A percentile compares a stretch with the other conserved stretches of the same genome.
Conservation (phyloP, 64 coral and sea anemone genomes). For the Montipora sp. region DNA sequence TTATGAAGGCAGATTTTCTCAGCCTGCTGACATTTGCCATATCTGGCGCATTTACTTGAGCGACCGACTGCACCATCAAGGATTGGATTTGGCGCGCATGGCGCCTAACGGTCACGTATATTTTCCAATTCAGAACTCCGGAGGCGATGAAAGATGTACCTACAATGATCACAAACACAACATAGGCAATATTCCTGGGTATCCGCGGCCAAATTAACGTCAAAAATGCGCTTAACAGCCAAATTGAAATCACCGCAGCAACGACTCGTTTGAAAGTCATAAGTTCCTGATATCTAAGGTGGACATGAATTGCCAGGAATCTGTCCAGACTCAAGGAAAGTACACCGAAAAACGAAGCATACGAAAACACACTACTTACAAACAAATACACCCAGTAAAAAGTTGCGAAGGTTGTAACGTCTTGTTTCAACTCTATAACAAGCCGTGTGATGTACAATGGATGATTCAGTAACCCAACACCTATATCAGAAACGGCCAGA, state of each 20-base stretch:
- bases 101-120: background rate
- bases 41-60: background rate
- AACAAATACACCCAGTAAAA: background rate
- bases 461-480: conserved; percentile 1
- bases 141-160: background rate
- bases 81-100: background rate
- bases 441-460: background rate
- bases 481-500: conserved; percentile 12
- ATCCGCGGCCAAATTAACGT: background rate
- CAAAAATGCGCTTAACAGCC: background rate
- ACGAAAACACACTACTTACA: background rate
- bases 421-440: background rate
- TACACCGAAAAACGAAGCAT: conserved; percentile 4
- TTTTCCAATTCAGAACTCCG: background rate
- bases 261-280: background rate
- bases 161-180: background rate
- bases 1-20: conserved; percentile 1
- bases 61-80: background rate
- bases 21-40: background rate
- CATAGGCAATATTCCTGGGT: background rate
- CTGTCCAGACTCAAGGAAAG: background rate
- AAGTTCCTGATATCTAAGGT: conserved; percentile 10
- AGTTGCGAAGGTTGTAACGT: background rate
- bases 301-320: conserved; percentile 11
- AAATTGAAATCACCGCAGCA: conserved; percentile 10